Conservation (phyloP, 1,140 invertebrate genomes). For the Brachionus paranguensis region DNA sequence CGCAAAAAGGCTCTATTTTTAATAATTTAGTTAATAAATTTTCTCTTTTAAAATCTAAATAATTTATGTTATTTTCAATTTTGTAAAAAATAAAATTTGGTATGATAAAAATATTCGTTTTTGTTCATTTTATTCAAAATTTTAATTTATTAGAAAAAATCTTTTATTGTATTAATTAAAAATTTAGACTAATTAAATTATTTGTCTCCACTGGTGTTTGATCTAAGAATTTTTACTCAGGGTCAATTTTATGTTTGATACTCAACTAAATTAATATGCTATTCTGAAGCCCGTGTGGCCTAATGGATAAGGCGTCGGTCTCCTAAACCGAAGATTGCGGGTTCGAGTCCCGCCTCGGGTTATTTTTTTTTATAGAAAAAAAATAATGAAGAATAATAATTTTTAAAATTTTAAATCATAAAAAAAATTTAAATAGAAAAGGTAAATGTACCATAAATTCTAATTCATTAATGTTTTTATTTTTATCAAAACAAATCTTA, state of each 20-base stretch:
- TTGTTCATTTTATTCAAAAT: background rate
- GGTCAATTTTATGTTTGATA: too few relatives aligned
- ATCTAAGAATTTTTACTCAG: too few relatives aligned
- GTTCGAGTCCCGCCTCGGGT: slow-evolving; percentile 53
- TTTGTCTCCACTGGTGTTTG: too few relatives aligned
- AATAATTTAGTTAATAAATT: slow-evolving; percentile 12
- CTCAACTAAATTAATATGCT: background rate
- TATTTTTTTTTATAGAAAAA: background rate
- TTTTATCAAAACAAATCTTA: too few relatives aligned
- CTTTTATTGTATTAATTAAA: too few relatives aligned
- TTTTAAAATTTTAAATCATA: background rate
- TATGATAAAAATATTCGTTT: too few relatives aligned
- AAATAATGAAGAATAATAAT: background rate
- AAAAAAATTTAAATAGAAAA: background rate
- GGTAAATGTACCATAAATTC: too few relatives aligned
- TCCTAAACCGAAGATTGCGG: slow-evolving; percentile 57
- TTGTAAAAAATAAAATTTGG: background rate
- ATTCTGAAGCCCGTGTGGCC: slow-evolving; percentile 47
- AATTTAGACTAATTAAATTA: too few relatives aligned
- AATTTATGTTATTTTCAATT: background rate
- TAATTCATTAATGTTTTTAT: too few relatives aligned
- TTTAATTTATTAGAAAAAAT: background rate
- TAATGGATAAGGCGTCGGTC: slow-evolving; percentile 58
- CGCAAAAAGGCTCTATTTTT: background rate
- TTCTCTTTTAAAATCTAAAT: slow-evolving; percentile 24